Conservation (phyloP, 2,888 invertebrate species). For the Druceiella hillmani region DNA sequence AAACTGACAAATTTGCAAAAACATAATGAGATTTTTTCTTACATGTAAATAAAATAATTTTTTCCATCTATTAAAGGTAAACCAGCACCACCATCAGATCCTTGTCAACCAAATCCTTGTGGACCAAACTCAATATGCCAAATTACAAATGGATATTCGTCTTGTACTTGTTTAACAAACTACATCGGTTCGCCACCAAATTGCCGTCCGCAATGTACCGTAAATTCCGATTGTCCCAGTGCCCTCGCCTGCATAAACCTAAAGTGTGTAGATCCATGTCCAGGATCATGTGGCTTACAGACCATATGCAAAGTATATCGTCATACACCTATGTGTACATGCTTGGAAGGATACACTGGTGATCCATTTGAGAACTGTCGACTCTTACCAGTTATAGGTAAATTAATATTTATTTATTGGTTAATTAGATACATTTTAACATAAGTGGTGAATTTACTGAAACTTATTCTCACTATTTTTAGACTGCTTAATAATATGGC, state of each 20-base stretch:
- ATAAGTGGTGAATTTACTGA: not conserved
- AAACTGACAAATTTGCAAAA: too few relatives aligned
- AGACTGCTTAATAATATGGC: too few relatives aligned
- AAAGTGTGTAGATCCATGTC: conserved; percentile 72
- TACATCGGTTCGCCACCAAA: conserved; percentile 66
- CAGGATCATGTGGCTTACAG: conserved; percentile 63
- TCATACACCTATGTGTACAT: conserved; percentile 63
- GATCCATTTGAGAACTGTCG: conserved; percentile 69
- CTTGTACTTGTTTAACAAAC: conserved; percentile 65
- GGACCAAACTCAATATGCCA: conserved; percentile 71
- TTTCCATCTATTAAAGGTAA: too few relatives aligned
- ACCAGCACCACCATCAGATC: conserved; percentile 50
- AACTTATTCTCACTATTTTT: too few relatives aligned
- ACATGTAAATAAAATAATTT: too few relatives aligned
- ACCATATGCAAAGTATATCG: conserved; percentile 57
- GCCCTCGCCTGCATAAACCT: conserved; percentile 68
- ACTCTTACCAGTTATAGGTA: conserved; percentile 30
- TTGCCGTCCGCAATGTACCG: conserved; percentile 73
- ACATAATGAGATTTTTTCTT: too few relatives aligned
- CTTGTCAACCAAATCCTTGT: conserved; percentile 67
- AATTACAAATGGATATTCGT: conserved; percentile 60
- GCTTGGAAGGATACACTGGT: conserved; percentile 58
- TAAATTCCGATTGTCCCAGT: conserved; percentile 66
- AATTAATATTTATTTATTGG: not conserved
- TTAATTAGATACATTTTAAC: not conserved